These are phyloP conservation scores for Panthera leo DNA, from an alignment of 2,113 vertebrate genomes.

Conservation along the genomic window DNA sequence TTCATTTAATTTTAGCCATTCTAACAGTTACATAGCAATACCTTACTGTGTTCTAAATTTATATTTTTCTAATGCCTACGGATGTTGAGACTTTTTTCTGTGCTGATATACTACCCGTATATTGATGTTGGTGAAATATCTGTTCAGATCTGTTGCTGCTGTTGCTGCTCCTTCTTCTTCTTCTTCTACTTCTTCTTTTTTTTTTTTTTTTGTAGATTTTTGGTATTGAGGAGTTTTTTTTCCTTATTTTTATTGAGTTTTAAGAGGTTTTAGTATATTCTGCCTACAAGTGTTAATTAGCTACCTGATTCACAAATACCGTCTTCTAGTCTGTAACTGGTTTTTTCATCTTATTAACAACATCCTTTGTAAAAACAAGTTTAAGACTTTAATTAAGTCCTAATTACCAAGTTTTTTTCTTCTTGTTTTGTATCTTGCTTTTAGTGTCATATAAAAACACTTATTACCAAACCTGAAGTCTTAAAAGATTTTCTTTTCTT, in stretches of 20 bases:
- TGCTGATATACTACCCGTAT: background rate
- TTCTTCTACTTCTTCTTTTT: no score
- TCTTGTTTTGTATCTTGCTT: background rate
- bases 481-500: background rate
- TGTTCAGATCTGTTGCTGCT: background rate
- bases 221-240: background rate
- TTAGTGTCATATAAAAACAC: background rate
- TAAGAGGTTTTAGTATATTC: background rate
- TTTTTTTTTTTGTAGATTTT: background rate
- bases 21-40: background rate
- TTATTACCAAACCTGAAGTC: background rate
- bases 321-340: background rate
- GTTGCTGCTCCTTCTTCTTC: no score
- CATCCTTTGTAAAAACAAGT: background rate
- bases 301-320: background rate
- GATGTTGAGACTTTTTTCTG: background rate
- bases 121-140: background rate
- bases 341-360: background rate
- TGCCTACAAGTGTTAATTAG: background rate
- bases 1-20: background rate
- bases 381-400: background rate
- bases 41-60: background rate
- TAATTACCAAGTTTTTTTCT: background rate
- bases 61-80: background rate
- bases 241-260: background rate